phyloP scores from a whole-genome alignment of 2,113 vertebrate species.

The rat (Rattus norvegicus) region DNA sequence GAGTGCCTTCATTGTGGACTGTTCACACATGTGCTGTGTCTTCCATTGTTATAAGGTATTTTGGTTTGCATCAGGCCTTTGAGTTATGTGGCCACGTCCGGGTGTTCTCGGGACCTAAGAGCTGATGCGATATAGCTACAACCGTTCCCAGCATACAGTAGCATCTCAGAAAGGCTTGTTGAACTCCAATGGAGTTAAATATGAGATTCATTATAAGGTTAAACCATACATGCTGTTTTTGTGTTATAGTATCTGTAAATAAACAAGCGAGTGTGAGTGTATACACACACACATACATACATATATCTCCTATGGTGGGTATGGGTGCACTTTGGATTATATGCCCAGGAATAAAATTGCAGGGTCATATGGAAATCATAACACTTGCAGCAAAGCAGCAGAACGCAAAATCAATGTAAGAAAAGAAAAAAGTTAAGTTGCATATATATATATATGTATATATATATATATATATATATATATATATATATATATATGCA shows the following conservation, averaged over 20 bases:
- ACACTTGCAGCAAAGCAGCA: background rate
- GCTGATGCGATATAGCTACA: background rate
- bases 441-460: slow-evolving; percentile 7
- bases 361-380: background rate
- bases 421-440: background rate
- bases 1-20: background rate
- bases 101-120: background rate
- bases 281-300: no score
- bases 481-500: background rate
- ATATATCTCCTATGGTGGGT: background rate
- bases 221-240: background rate
- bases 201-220: background rate
- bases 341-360: background rate
- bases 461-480: background rate
- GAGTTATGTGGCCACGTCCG: background rate
- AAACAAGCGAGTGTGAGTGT: background rate
- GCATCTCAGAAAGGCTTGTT: background rate
- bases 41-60: background rate
- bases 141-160: background rate
- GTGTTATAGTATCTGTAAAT: background rate
- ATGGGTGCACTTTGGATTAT: background rate
- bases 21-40: background rate
- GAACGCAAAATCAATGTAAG: background rate
- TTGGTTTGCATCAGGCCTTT: background rate
- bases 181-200: background rate